A percentile compares a stretch with the other conserved stretches of the same genome.
These are phyloP conservation scores for Ips nitidus DNA, from an alignment of 1,140 invertebrate species.

Conservation along the genomic window DNA sequence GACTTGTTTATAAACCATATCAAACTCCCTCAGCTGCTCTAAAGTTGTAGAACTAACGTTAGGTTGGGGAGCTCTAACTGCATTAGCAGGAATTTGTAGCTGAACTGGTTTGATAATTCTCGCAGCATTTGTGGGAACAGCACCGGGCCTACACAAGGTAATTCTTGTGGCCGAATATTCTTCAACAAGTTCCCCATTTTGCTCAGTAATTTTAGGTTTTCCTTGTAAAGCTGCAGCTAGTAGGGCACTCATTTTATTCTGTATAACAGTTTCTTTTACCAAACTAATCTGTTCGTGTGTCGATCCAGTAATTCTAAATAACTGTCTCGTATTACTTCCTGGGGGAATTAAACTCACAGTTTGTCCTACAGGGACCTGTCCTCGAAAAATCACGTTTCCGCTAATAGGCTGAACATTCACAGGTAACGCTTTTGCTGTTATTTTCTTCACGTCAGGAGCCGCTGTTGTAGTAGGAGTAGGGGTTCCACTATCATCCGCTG, in stretches of 20 bases:
- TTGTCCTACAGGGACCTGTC: conserved; percentile 62
- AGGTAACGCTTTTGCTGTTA: conserved; percentile 41
- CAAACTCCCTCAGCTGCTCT: conserved; percentile 78
- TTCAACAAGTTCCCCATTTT: conserved; percentile 46
- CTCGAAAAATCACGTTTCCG: conserved; percentile 62
- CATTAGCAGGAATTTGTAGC: conserved; percentile 61
- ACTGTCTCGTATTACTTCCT: conserved; percentile 45
- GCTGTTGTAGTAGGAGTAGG: conserved; percentile 17
- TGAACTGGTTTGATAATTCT: conserved; percentile 58
- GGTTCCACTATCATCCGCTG: no score
- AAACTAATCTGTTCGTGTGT: conserved; percentile 51
- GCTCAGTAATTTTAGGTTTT: conserved; percentile 40
- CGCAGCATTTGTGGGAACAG: conserved; percentile 38
- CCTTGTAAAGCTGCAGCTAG: conserved; percentile 52
- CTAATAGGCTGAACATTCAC: conserved; percentile 58
- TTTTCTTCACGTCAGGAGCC: conserved; percentile 41
- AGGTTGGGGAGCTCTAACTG: conserved; percentile 56
- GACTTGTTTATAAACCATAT: conserved; percentile 77
- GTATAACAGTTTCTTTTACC: conserved; percentile 52
- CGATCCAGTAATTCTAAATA: conserved; percentile 50
- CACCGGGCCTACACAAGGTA: conserved; percentile 24
- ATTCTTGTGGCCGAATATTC: conserved; percentile 36
- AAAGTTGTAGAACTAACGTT: conserved; percentile 60
- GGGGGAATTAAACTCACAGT: conserved; percentile 62
- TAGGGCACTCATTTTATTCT: conserved; percentile 54